Conservation (phyloP, 2,797 vertebrate species). For the Clarias fuscus region DNA sequence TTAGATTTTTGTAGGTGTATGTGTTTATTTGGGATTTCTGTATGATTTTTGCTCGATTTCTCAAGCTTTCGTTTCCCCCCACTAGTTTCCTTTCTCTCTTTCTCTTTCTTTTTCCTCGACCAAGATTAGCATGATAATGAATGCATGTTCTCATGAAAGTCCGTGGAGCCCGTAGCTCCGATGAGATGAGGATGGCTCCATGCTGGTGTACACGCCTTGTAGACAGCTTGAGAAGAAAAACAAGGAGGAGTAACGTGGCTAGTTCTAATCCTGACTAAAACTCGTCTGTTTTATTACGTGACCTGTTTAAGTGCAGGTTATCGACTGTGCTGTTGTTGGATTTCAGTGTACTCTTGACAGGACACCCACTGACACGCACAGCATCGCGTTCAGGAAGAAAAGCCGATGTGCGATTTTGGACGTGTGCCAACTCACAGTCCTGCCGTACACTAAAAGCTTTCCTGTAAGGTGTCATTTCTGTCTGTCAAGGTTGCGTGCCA, state of each 20-base stretch:
- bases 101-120: background rate
- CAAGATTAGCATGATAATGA: slow-evolving; percentile 10
- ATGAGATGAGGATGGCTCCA: background rate
- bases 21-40: slow-evolving; percentile 22
- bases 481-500: slow-evolving; percentile 13
- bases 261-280: background rate
- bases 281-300: background rate
- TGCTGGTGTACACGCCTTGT: background rate
- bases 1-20: too few species aligned
- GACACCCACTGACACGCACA: slow-evolving; percentile 26
- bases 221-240: background rate
- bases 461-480: background rate
- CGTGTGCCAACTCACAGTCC: slow-evolving; percentile 46
- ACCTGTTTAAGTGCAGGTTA: background rate
- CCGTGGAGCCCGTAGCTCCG: background rate
- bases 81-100: background rate
- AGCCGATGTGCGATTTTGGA: slow-evolving; percentile 59
- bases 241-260: background rate
- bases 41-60: slow-evolving; percentile 34
- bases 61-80: slow-evolving; percentile 30
- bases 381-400: slow-evolving; percentile 39
- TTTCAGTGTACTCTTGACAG: background rate
- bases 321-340: background rate
- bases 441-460: background rate
- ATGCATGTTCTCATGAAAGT: background rate